A percentile compares a stretch with the other conserved stretches of the same genome.
Conservation (phyloP, 1,140 invertebrate species). For the Dufourea novaeangliae region DNA sequence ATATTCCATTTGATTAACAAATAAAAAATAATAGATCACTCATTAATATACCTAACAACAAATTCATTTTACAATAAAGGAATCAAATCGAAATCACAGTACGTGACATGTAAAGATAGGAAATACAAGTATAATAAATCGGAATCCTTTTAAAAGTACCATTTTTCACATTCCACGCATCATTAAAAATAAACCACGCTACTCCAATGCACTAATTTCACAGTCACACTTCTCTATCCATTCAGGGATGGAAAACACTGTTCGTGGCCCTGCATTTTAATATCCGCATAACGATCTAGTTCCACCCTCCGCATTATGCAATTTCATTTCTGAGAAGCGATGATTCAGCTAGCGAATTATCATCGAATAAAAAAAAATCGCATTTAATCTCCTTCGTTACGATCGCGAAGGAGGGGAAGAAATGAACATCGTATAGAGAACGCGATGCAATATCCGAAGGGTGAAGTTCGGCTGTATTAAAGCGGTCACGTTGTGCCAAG, state of each 20-base stretch:
- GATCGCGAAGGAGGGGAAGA: background rate
- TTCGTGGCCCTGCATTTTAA: conserved; percentile 31
- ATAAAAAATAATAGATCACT: too few species aligned
- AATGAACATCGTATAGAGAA: too few species aligned
- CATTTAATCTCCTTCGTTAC: background rate
- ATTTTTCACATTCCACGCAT: too few species aligned
- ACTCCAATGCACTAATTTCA: background rate
- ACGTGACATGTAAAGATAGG: too few species aligned
- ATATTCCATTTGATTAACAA: too few species aligned
- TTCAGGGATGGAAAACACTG: background rate
- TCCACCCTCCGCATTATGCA: background rate
- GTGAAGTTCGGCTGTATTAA: background rate
- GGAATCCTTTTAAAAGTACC: too few species aligned
- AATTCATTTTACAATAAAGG: too few species aligned
- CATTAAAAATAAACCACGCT: background rate
- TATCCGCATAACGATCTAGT: background rate
- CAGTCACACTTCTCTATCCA: background rate
- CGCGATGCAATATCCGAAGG: too few species aligned
- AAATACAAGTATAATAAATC: too few species aligned
- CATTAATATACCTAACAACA: too few species aligned
- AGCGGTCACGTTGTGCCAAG: background rate
- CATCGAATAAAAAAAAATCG: background rate
- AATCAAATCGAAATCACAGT: too few species aligned
- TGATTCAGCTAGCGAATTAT: background rate
- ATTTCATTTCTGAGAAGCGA: background rate